phyloP scores from a whole-genome alignment of 2,888 invertebrate genomes.

The Diaprepes abbreviatus region DNA sequence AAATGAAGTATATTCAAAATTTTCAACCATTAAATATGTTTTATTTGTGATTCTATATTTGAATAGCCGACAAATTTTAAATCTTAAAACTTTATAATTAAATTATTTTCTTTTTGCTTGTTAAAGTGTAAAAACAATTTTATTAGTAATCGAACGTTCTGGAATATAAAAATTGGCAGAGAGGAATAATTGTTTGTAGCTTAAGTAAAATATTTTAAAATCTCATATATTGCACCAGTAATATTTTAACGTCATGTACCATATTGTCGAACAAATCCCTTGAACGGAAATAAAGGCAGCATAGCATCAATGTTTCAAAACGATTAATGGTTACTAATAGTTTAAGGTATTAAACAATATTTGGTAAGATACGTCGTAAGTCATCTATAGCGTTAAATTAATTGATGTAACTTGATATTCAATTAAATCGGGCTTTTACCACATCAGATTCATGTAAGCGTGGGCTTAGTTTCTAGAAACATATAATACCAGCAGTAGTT shows the following conservation, averaged over 20 bases:
- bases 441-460: constrained; percentile 31
- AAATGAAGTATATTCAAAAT: too few species aligned
- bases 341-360: not conserved
- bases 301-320: not conserved
- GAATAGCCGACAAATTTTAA: too few species aligned
- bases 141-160: too few species aligned
- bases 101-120: too few species aligned
- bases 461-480: constrained; percentile 28
- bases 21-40: too few species aligned
- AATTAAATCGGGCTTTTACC: constrained; percentile 32
- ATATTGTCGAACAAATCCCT: not conserved
- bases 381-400: constrained; percentile 27
- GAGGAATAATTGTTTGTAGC: too few species aligned
- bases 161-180: too few species aligned
- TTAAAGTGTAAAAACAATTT: too few species aligned
- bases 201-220: not conserved
- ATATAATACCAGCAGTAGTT: constrained; percentile 21
- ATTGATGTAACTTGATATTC: constrained; percentile 41
- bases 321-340: constrained; percentile 12
- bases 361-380: constrained; percentile 21
- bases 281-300: not conserved
- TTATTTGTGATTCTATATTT: too few species aligned
- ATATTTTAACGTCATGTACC: constrained; percentile 11
- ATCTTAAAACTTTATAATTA: too few species aligned
- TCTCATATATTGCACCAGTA: not conserved